Conservation (phyloP, 2,113 vertebrate species). For the Oryctolagus cuniculus region DNA sequence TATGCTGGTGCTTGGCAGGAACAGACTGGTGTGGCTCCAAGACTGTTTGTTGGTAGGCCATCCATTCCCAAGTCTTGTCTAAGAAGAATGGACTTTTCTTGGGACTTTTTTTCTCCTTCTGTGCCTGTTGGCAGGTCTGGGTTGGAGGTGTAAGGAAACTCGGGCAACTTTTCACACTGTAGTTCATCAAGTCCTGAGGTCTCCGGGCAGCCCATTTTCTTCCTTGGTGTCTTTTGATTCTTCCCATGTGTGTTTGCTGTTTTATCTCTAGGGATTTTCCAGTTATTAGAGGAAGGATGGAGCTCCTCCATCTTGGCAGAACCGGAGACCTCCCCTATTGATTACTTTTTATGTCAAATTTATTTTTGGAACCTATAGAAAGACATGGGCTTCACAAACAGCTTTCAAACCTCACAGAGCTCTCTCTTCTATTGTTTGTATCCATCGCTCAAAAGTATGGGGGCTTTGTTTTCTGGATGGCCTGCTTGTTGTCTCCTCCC, state of each 20-base stretch:
- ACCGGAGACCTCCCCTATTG: neutral
- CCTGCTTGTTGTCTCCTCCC: neutral
- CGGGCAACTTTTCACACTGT: rapidly evolving
- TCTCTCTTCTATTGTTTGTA: too few species aligned
- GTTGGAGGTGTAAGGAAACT: neutral
- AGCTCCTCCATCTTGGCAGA: neutral
- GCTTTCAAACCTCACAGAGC: neutral
- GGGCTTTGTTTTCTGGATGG: neutral
- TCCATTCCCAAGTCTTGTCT: neutral
- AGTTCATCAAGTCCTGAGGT: neutral
- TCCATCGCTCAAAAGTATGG: neutral
- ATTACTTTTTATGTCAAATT: neutral
- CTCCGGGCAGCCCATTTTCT: neutral
- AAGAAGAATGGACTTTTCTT: neutral
- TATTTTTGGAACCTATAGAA: neutral
- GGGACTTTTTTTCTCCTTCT: too few species aligned
- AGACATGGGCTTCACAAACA: neutral
- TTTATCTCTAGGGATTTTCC: neutral
- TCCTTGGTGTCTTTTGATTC: neutral
- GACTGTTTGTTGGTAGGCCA: neutral
- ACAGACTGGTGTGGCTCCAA: neutral
- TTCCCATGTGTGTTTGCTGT: neutral
- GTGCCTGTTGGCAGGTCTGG: neutral
- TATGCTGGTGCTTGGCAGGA: neutral
- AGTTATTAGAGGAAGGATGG: neutral